Conservation (phyloP, 2,888 invertebrate genomes). For the Phengaris alcon region DNA sequence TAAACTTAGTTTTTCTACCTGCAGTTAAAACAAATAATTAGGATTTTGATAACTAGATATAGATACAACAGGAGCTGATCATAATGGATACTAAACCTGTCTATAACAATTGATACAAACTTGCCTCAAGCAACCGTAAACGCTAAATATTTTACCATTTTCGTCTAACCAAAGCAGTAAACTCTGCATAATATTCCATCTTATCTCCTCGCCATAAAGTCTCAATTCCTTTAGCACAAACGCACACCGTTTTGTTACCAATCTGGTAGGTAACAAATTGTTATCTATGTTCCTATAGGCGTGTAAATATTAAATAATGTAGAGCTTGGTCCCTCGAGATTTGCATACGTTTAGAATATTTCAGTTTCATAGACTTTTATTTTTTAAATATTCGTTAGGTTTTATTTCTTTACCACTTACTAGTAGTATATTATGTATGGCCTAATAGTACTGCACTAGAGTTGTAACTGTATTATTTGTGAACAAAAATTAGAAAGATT, state of each 20-base stretch:
- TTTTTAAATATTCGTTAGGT: too few species aligned
- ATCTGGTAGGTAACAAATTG: not conserved
- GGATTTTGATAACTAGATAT: too few species aligned
- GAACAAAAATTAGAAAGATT: too few species aligned
- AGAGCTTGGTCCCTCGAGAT: not conserved
- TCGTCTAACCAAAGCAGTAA: not conserved
- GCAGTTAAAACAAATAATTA: too few species aligned
- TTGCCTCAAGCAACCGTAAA: not conserved
- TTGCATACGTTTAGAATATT: conserved; percentile 3
- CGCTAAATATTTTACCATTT: conserved; percentile 3
- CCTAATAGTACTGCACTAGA: too few species aligned
- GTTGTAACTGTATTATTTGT: too few species aligned
- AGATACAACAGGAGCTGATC: not conserved
- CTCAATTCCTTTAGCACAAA: not conserved
- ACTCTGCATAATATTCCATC: not conserved
- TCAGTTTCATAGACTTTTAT: not conserved
- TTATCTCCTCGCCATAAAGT: not conserved
- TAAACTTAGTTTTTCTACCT: too few species aligned
- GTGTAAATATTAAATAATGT: not conserved
- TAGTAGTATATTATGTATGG: too few species aligned
- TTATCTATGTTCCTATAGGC: not conserved
- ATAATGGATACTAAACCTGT: not conserved
- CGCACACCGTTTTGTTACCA: not conserved
- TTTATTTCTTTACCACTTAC: too few species aligned
- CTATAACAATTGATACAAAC: not conserved